Base-by-base conservation (phyloP, 2,113 vertebrate species). In the Rattus rattus region DNA sequence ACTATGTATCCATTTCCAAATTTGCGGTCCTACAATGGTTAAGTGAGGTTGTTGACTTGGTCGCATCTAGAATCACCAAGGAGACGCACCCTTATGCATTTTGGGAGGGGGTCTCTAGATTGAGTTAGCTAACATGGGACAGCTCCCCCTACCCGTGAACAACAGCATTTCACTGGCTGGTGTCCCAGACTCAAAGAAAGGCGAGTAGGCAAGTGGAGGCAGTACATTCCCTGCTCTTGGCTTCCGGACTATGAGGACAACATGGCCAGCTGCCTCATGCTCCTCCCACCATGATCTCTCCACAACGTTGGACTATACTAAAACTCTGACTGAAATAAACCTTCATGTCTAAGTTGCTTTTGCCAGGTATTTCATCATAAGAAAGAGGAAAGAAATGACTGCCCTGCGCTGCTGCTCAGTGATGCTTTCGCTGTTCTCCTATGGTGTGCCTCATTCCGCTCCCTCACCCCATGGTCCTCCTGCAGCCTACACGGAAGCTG, bases 1-100 rank as follows among this genome's bases (percentile, higher is more conserved):
- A n/a, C 0, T 12, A 0, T 0, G 2, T 24, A 43, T 30, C 52
- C 36, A 22, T 0, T 26, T 65, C 39, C 28, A 30, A 47, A 13
- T 89, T 11, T 8, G 8, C 19, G 17, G 16, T 13, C 39, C 61
- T 73, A 20, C 12, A 4, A 6, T 14, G 30, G 20, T 70, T 70
- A 69, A 1, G 4, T 0, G 2, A 9, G 65, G 20, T n/a, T 70
- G 85, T n/a, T 70, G 49, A 24, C 7, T 52, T 26, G 47, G 33
- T n/a, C n/a, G 33, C 20, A 14, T 54, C 47, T 88, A 70, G 65
- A 24, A 6, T 54, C 20, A n/a, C 16, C 19, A 11, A 86, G 28
- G 5, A 47, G 83, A 67, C 19, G 36, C 36, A 87, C 6, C 20
- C n/a, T 47, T 54, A 7, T 30, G 11, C 5, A 9, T n/a, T 54